These are phyloP conservation scores for Drosophila busckii DNA, from an alignment of 1,140 invertebrate species.

Conservation along the genomic window DNA sequence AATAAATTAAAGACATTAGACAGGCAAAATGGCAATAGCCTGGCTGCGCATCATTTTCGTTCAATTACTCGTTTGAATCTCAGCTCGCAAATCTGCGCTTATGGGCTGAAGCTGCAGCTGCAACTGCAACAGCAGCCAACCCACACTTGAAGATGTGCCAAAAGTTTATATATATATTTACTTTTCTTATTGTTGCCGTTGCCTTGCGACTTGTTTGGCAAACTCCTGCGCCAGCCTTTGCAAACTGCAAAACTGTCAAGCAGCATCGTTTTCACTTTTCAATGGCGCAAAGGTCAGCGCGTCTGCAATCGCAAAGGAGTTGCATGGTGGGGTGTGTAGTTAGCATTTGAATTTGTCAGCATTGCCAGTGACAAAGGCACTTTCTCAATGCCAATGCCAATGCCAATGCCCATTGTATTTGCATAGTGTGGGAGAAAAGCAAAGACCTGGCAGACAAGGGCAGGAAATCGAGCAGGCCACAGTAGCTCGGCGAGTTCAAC, in stretches of 20 bases:
- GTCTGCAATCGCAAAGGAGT: constrained; percentile 40
- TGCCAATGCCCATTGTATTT: no score
- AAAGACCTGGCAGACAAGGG: no score
- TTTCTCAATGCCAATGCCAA: constrained; percentile 30
- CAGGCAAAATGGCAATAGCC: constrained; percentile 23
- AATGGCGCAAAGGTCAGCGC: constrained; percentile 57
- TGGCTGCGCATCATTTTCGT: constrained; percentile 45
- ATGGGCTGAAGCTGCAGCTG: constrained; percentile 16
- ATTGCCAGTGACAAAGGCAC: constrained; percentile 20
- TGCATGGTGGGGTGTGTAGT: constrained; percentile 38
- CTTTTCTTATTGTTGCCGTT: constrained; percentile 3
- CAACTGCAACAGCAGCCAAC: no score
- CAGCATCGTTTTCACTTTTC: constrained; percentile 66
- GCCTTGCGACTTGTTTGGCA: constrained; percentile 31
- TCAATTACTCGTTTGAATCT: constrained; percentile 43
- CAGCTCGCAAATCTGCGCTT: constrained; percentile 47
- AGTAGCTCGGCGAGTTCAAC: no score
- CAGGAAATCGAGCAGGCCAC: no score
- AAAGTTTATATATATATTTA: constrained; percentile 26
- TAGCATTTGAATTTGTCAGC: constrained; percentile 62
- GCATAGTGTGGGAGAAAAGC: constrained; percentile 23
- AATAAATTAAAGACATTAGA: constrained; percentile 62
- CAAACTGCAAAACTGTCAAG: constrained; percentile 63
- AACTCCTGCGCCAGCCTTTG: constrained; percentile 16
- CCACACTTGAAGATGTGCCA: constrained; percentile 27